phyloP scores from a whole-genome alignment of 2,888 invertebrate species.

The Trypoxylon attenuatum region DNA sequence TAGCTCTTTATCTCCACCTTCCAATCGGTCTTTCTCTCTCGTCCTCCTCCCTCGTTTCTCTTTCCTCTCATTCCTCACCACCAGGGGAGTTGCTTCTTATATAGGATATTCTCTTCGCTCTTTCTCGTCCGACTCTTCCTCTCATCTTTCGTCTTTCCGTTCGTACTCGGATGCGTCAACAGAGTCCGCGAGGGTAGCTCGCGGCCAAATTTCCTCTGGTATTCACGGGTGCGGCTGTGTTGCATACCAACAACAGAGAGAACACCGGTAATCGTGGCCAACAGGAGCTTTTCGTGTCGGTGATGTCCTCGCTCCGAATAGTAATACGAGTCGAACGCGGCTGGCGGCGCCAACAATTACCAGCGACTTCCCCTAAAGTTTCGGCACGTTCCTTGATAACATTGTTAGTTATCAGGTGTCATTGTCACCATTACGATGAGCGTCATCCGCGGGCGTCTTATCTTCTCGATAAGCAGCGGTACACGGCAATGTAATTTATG shows the following conservation, averaged over 20 bases:
- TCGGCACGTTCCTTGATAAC: not conserved
- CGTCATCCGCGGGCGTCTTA: not conserved
- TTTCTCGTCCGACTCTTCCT: conserved; percentile 19
- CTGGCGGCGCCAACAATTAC: not conserved
- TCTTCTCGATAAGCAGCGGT: not conserved
- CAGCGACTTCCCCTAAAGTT: not conserved
- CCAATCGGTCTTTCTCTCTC: conserved; percentile 59
- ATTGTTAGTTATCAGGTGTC: not conserved
- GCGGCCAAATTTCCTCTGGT: conserved; percentile 36
- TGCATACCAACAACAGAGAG: conserved; percentile 20
- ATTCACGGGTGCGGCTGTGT: conserved; percentile 26
- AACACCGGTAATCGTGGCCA: not conserved
- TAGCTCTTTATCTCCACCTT: conserved; percentile 66
- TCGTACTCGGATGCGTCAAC: conserved; percentile 4
- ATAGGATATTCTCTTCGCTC: conserved; percentile 11
- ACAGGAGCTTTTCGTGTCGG: not conserved
- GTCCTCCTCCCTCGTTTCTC: conserved; percentile 27
- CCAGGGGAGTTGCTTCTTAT: too few species aligned
- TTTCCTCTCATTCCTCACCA: conserved; percentile 8
- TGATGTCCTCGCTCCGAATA: not conserved
- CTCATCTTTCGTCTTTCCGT: conserved; percentile 3
- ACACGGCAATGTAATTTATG: conserved; percentile 3
- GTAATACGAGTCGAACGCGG: not conserved
- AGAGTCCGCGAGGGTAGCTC: conserved; percentile 19
- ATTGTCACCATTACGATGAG: not conserved